Evolutionary conservation across 2,113 vertebrate genomes (phyloP).

Genomic region (Peromyscus maniculatus): DNA sequence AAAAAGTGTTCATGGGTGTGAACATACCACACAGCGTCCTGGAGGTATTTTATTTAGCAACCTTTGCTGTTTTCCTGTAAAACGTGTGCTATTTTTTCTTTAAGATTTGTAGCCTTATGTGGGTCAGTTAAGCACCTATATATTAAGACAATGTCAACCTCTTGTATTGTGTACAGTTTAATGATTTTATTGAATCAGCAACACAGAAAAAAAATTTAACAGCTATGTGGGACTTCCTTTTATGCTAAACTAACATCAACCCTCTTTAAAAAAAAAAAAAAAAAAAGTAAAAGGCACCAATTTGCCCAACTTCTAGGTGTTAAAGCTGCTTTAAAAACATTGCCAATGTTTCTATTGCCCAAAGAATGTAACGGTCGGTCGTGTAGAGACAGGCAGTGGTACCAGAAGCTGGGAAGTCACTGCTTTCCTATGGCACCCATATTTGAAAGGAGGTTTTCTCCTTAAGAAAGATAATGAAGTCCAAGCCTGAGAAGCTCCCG

Average conservation of each 20-base stretch:
- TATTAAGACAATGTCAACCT: background rate
- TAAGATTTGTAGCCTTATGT: conserved; percentile 7
- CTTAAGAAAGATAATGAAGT: background rate
- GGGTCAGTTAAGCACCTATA: background rate
- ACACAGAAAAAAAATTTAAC: conserved; percentile 40
- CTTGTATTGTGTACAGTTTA: background rate
- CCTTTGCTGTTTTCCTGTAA: background rate
- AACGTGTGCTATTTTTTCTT: conserved; percentile 14
- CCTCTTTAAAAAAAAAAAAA: background rate
- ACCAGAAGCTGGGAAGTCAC: background rate
- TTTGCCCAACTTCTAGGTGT: background rate
- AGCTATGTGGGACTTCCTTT: conserved; percentile 20
- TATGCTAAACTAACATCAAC: background rate
- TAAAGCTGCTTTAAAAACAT: conserved; percentile 22
- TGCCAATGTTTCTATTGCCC: background rate
- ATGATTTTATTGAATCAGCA: conserved; percentile 71
- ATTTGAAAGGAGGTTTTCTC: background rate
- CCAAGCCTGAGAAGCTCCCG: background rate
- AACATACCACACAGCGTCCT: rapidly evolving
- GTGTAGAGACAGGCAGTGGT: background rate
- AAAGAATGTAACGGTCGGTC: background rate
- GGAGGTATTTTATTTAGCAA: background rate
- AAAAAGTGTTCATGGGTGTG: rapidly evolving
- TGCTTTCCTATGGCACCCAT: background rate
- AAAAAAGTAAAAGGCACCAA: background rate